A percentile compares a stretch with the other conserved stretches of the same genome.
Evolutionary conservation across 1,140 invertebrate genomes (phyloP).

Genomic region (Dinoponera quadriceps): DNA sequence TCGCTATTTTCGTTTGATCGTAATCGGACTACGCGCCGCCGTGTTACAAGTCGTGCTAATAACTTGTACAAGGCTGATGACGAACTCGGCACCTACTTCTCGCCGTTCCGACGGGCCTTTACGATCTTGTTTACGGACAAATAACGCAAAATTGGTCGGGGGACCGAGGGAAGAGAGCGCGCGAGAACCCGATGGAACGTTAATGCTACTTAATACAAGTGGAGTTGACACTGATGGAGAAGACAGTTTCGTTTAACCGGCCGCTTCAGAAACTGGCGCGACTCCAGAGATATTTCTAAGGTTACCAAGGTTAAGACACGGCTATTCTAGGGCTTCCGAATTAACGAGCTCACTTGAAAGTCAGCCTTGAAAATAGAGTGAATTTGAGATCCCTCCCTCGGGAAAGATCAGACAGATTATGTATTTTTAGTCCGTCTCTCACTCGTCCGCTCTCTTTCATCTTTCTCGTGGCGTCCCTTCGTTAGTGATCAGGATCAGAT

Average conservation of each 20-base stretch:
- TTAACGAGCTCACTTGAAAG: slow-evolving; percentile 41
- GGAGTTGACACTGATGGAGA: slow-evolving; percentile 37
- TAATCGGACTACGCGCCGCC: background rate
- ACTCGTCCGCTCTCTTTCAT: background rate
- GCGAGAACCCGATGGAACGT: background rate
- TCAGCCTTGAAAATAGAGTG: slow-evolving; percentile 36
- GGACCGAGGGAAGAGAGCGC: background rate
- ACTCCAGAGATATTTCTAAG: slow-evolving; percentile 61
- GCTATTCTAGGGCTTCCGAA: slow-evolving; percentile 37
- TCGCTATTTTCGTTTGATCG: slow-evolving; percentile 3
- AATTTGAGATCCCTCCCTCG: slow-evolving; percentile 33
- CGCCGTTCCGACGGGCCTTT: background rate
- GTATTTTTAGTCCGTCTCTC: slow-evolving; percentile 32
- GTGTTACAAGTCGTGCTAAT: too few species aligned
- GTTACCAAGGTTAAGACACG: slow-evolving; percentile 62
- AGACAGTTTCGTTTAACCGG: slow-evolving; percentile 49
- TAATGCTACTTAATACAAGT: slow-evolving; percentile 35
- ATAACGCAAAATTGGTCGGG: background rate
- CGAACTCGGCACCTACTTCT: too few species aligned
- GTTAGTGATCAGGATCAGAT: too few species aligned
- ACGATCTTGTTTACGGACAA: background rate
- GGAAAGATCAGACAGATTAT: slow-evolving; percentile 11
- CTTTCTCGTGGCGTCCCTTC: background rate
- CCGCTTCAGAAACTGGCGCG: slow-evolving; percentile 41
- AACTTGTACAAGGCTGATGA: too few species aligned